Evolutionary conservation across 2,113 vertebrate genomes (phyloP), one percentile per base, ranked within the genome.

Genomic region (Mesitornis unicolor): DNA sequence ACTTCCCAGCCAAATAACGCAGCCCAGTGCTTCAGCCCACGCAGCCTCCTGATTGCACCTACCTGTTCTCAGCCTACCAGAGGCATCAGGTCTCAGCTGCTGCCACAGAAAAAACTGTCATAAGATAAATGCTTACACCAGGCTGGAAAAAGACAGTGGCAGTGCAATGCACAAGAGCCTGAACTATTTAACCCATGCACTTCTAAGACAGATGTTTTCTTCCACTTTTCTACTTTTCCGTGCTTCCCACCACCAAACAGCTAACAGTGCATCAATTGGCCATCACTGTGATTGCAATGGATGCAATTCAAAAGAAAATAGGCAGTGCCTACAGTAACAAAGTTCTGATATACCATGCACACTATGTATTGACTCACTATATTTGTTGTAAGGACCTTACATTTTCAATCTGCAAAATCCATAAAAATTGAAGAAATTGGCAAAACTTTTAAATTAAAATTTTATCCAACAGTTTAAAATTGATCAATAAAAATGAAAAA

Each of bases 31-130:
- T 63, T 63, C 63, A 51, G 35, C 47, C 11, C 31, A 25, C 1
- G 1, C 26, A 15, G 63, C 18, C 28, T 20, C 3, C 0, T 19
- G 9, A 63, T 40, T 5, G 18, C 9, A 40, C 6, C 35, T 16
- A 50, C 35, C 48, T 60, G 16, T 31, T 42, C 22, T 22, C 9
- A 1, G 28, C 12, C 53, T 31, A 63, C 48, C 48, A 91, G 42
- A 51, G 9, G 19, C 25, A 40, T 5, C 19, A 73, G 7, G 8
- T 38, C 38, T 59, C 43, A 13, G 38, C 28, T 36, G 36, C 20
- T 53, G n/a, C 17, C 56, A 75, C 25, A 36, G 29, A 18, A 65
- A 71, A 45, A 50, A 20, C 1, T 17, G 13, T 45, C 63, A 10
- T 2, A 28, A 33, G 29, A 54, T 4, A 65, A 80, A 74, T 22